Base-by-base conservation (phyloP, 2,888 invertebrate genomes). In the Oligia latruncula region DNA sequence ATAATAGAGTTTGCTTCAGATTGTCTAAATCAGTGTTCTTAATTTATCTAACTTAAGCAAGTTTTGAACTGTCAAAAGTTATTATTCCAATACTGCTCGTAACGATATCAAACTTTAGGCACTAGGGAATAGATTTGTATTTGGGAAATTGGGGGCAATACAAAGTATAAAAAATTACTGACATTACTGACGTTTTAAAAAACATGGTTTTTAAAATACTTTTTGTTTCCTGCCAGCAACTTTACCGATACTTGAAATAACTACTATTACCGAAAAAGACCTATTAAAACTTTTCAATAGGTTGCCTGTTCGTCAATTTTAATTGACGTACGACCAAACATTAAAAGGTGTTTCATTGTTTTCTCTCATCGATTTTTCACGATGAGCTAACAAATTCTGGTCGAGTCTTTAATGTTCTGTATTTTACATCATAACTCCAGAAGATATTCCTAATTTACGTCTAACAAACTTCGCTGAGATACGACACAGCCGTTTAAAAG, bases 401-500 rank as follows among this genome's bases (percentile, higher is more conserved):
- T 40, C 9, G n/a, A 55, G 17, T 70, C 23, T 80, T 70, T 4
- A 49, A 73, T 66, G 15, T 79, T 74, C 15, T 66, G 23, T 72
- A 66, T 66, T 60, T 71, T 23, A 74, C 29, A 52, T 40, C 67
- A n/a, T 65, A 46, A 78, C 64, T 35, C 8, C 23, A 17, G 58
- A 75, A 67, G 6, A 23, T 65, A 58, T 66, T 66, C n/a, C 64
- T 35, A 70, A 73, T 73, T 74, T 49, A 74, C 75, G 67, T 67
- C 58, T 74, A 80, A 87, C 67, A 71, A 86, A 87, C 82, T 85
- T 85, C 46, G 13, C 46, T 20, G 66, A 85, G 82, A 84, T 81
- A 78, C 70, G 82, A 83, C 71, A 81, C 68, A 72, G 73, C 68
- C 87, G 86, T 89, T 90, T 88, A 84, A 90, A 91, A 90, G 90